Evolutionary conservation across 2,113 vertebrate genomes (phyloP).

Genomic region (Rhinopomastus cyanomelas): DNA sequence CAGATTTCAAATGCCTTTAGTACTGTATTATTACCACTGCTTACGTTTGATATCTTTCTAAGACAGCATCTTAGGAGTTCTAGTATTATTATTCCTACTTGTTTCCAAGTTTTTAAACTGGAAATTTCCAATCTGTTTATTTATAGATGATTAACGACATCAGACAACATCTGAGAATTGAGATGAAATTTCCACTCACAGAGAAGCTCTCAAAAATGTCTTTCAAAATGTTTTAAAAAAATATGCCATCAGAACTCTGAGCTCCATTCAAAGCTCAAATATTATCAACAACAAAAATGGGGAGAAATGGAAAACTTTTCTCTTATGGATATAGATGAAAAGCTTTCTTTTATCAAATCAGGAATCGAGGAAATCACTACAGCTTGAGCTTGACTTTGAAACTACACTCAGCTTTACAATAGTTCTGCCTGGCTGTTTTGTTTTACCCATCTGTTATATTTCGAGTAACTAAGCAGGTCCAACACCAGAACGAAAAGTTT

Average conservation of each 20-base stretch:
- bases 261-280: background rate
- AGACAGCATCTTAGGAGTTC: background rate
- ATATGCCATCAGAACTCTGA: background rate
- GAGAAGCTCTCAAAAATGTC: background rate
- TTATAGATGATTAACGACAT: background rate
- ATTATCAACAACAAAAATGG: background rate
- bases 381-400: background rate
- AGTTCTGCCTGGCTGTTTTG: background rate
- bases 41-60: conserved; percentile 16
- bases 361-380: background rate
- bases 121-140: background rate
- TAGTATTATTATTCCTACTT: background rate
- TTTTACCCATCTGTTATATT: background rate
- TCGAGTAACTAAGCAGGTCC: background rate
- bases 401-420: background rate
- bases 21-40: background rate
- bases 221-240: background rate
- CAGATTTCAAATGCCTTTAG: conserved; percentile 1
- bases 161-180: background rate
- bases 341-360: background rate
- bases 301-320: background rate
- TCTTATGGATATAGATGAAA: background rate
- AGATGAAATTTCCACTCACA: background rate
- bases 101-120: background rate
- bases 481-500: background rate